Evolutionary conservation across 2,113 vertebrate species (phyloP), one percentile per base, ranked within the genome.

Genomic region (Gymnogyps californianus): DNA sequence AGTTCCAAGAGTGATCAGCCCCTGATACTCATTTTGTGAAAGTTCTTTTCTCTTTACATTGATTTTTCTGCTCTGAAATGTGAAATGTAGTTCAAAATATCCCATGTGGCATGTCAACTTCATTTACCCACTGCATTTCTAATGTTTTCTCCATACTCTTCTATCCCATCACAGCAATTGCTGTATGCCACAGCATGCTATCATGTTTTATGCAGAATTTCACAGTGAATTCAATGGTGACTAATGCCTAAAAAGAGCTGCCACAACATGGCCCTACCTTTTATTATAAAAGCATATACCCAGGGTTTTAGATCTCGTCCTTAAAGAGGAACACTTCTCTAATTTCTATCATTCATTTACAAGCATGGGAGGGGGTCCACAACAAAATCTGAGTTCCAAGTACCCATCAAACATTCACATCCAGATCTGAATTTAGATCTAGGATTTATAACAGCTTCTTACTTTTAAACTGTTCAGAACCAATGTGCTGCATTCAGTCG

Each of bases 191-290:
- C 93, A 97, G 96, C 95, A 96, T 83, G 95, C 91, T 93, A 90
- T 96, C 97, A 96, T 94, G 94, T 97, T 96, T 97, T 96, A 97
- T 94, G 91, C 91, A 96, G 87, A 96, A 93, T 94, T 97, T 95
- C 94, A 91, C 91, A 91, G 94, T 70, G 91, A 95, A 96, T 95
- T 96, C 95, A 96, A 83, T 91, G 66, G 95, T 95, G 93, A 88
- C 87, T 96, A 95, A 96, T 96, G 91, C 78, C 83, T 87, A 93
- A 96, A 95, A 92, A 94, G 89, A 95, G 67, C 91, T 96, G 75
- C 94, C 89, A 96, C 75, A 75, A 95, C 95, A 62, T 32, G 64
- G 93, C 32, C 54, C 87, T 91, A 70, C 40, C 78, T 95, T 91
- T 82, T 72, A 69, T 74, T 65, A 42, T 44, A 54, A 89, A 91